Evolutionary conservation across 2,888 invertebrate species (phyloP).

Genomic region (Limnephilus rhombicus): DNA sequence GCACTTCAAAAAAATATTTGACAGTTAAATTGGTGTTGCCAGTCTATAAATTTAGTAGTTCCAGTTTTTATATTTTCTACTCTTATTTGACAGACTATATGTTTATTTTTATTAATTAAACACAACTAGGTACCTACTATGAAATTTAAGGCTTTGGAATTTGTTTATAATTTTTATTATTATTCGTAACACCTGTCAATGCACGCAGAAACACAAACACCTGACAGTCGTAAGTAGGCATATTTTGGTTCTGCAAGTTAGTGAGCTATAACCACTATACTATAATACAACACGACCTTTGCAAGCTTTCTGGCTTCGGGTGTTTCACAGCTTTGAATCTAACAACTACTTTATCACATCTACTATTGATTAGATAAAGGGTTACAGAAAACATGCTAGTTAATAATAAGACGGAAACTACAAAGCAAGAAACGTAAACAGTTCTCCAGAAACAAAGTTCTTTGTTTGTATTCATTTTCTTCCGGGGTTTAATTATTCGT

Average conservation of each 20-base stretch:
- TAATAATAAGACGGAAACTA: background rate
- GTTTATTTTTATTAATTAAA: background rate
- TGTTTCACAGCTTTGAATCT: background rate
- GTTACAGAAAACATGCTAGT: background rate
- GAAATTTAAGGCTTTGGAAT: background rate
- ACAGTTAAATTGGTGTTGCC: too few relatives aligned
- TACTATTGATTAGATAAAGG: background rate
- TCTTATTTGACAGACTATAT: too few relatives aligned
- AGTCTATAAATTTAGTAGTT: too few relatives aligned
- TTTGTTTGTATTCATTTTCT: background rate
- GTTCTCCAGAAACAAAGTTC: background rate
- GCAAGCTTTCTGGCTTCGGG: background rate
- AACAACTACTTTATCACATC: background rate
- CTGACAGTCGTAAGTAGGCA: background rate
- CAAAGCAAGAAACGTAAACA: background rate
- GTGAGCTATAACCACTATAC: background rate
- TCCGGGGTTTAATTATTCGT: background rate
- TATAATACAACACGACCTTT: background rate
- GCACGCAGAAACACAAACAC: background rate
- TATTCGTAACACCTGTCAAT: background rate
- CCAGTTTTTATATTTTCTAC: too few relatives aligned
- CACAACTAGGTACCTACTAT: background rate
- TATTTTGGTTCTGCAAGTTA: background rate
- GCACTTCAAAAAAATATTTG: too few relatives aligned
- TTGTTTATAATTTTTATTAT: background rate